Conservation (phyloP, 2,113 vertebrate genomes). For the Nesoenas mayeri region DNA sequence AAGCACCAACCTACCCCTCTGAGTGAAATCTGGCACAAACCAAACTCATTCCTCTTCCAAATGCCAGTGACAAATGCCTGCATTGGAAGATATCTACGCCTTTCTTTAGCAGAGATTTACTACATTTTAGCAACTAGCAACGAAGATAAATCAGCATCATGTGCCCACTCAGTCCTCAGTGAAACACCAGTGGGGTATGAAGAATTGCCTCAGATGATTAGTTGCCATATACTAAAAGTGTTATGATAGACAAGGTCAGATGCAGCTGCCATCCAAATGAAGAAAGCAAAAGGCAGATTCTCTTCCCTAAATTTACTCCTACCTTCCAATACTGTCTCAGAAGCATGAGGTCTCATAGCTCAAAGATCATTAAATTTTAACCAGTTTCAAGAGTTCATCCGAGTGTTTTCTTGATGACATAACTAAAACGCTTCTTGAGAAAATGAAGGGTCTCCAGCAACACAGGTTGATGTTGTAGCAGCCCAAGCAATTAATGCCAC, state of each 20-base stretch:
- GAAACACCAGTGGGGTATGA: not conserved
- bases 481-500: not conserved
- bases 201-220: not conserved
- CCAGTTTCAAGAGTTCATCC: not conserved
- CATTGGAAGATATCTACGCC: not conserved
- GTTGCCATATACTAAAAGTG: not conserved
- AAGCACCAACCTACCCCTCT: not conserved
- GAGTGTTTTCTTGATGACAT: not conserved
- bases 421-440: not conserved
- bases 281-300: not conserved
- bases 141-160: not conserved
- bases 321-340: not conserved
- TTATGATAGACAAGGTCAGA: not conserved
- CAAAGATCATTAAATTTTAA: constrained; percentile 22
- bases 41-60: not conserved
- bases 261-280: not conserved
- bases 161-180: not conserved
- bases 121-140: not conserved
- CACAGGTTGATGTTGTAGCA: not conserved
- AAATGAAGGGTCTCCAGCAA: not conserved
- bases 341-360: not conserved
- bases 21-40: not conserved
- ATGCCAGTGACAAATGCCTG: not conserved
- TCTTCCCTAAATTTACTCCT: not conserved
- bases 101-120: not conserved